These are phyloP conservation scores for Rhaphigaster nebulosa DNA, from an alignment of 2,888 invertebrate species.

Conservation along the genomic window DNA sequence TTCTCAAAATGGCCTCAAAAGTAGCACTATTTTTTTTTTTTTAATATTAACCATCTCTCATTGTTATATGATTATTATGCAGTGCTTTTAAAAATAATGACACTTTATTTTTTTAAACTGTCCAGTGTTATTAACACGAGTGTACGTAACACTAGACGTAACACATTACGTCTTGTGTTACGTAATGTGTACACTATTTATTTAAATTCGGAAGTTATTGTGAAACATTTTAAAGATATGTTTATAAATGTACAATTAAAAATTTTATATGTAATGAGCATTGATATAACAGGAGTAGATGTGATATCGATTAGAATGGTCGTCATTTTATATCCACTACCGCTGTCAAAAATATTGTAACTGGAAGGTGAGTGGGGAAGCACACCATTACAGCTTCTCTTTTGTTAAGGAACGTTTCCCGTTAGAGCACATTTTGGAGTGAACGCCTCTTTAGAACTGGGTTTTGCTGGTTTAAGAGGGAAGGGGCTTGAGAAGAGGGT, in stretches of 20 bases:
- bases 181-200: background rate
- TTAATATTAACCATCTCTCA: too few species aligned
- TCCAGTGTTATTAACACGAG: too few species aligned
- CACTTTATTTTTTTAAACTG: too few species aligned
- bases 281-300: background rate
- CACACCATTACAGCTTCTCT: constrained; percentile 41
- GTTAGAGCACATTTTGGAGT: constrained; percentile 45
- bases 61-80: too few species aligned
- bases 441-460: constrained; percentile 44
- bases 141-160: too few species aligned
- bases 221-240: background rate
- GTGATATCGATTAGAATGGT: background rate
- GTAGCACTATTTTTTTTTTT: too few species aligned
- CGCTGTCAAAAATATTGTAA: constrained; percentile 32
- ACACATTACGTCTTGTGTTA: too few species aligned
- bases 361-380: constrained; percentile 38
- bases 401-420: constrained; percentile 43
- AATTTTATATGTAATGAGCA: background rate
- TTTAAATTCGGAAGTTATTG: background rate
- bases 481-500: constrained; percentile 13
- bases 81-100: too few species aligned
- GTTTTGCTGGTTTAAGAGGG: constrained; percentile 38
- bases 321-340: constrained; percentile 28
- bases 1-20: too few species aligned
- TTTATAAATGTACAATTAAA: background rate